Conservation (phyloP, 2,888 invertebrate genomes). For the Limnephilus lunatus region DNA sequence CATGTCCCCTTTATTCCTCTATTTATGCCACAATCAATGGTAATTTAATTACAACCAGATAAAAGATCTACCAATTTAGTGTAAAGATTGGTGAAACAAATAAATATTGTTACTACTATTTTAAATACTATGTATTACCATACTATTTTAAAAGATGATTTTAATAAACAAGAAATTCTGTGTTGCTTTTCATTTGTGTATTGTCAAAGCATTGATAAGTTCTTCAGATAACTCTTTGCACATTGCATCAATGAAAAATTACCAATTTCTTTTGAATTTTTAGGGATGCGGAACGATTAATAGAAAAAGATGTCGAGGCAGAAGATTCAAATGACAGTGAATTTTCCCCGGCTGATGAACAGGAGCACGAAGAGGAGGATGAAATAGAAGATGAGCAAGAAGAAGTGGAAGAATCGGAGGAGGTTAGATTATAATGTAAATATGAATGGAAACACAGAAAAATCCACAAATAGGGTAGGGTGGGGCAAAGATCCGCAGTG, state of each 20-base stretch:
- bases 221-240: background rate
- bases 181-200: background rate
- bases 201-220: background rate
- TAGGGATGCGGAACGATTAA: background rate
- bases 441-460: background rate
- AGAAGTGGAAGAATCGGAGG: background rate
- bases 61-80: background rate
- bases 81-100: background rate
- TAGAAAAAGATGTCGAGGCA: background rate
- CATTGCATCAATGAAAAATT: background rate
- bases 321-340: background rate
- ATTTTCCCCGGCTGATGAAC: background rate
- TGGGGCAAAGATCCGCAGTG: no score
- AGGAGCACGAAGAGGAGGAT: background rate
- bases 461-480: background rate
- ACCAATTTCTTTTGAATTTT: constrained; percentile 11
- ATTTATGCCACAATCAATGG: background rate
- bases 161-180: background rate
- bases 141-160: no score
- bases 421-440: background rate
- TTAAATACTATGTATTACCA: no score
- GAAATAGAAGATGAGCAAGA: background rate
- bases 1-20: background rate
- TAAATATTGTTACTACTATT: no score
- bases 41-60: no score